Conservation (phyloP, 2,113 vertebrate genomes). For the Ailuropoda melanoleuca region DNA sequence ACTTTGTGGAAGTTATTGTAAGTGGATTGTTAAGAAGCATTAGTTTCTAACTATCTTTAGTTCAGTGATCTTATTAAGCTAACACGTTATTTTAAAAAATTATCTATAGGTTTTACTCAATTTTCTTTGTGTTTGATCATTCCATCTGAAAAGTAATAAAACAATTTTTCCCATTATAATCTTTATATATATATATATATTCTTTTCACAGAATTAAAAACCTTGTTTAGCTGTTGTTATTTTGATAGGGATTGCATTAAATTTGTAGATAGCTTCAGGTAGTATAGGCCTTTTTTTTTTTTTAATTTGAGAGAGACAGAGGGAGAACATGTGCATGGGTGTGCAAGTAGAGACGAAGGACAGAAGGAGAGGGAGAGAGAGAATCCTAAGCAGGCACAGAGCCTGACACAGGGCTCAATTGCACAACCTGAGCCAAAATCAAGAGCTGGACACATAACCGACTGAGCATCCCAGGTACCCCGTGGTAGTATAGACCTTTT, state of each 20-base stretch:
- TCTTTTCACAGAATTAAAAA: neutral
- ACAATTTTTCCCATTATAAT: neutral
- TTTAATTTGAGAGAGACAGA: no score
- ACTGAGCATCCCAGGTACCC: neutral
- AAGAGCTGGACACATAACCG: neutral
- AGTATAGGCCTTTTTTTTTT: neutral
- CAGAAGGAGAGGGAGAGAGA: no score
- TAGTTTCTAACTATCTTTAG: neutral
- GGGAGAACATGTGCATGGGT: neutral
- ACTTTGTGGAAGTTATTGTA: neutral
- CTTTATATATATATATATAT: neutral
- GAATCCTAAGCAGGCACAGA: neutral
- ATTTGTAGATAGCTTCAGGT: neutral
- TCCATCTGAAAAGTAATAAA: neutral
- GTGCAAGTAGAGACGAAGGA: neutral
- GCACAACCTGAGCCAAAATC: neutral
- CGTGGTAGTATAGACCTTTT: neutral
- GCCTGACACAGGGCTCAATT: neutral
- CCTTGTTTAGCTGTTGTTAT: neutral
- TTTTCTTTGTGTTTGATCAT: neutral
- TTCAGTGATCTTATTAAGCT: neutral
- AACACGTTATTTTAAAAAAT: neutral
- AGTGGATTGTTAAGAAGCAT: neutral
- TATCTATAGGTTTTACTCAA: neutral
- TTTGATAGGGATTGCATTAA: neutral